Evolutionary conservation across 2,113 vertebrate species (phyloP).

Genomic region (Typhlomys cinereus): DNA sequence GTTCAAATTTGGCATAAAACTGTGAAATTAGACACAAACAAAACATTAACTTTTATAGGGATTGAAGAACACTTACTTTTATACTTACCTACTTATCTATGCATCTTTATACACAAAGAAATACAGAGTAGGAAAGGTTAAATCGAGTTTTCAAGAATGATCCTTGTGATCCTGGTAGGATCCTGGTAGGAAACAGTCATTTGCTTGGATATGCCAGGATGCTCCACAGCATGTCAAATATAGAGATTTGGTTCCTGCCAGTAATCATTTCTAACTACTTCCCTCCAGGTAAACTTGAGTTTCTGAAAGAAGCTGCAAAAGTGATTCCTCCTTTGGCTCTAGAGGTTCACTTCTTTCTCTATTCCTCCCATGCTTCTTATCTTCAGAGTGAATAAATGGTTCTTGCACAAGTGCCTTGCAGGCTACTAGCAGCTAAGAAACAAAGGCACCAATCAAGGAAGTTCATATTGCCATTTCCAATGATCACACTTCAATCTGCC

Average conservation of each 20-base stretch:
- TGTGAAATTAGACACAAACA: not conserved
- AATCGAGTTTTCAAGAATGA: constrained; percentile 51
- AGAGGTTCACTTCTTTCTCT: not conserved
- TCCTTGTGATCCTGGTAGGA: constrained; percentile 44
- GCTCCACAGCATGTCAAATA: not conserved
- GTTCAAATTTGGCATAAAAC: not conserved
- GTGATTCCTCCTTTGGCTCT: not conserved
- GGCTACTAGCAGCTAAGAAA: not conserved
- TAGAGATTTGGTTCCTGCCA: not conserved
- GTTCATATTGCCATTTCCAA: not conserved
- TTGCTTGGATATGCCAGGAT: constrained; percentile 4
- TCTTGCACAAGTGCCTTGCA: not conserved
- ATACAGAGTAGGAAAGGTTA: not conserved
- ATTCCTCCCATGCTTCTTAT: accelerated
- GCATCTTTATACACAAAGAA: not conserved
- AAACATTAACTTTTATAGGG: not conserved
- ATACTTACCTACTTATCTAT: too few species aligned
- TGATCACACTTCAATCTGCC: not conserved
- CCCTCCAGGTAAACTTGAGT: not conserved
- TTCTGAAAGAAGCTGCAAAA: not conserved
- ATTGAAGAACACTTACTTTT: not conserved
- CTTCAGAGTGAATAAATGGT: not conserved
- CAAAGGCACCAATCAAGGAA: not conserved
- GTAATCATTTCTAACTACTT: not conserved
- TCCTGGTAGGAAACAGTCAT: not conserved